These are phyloP conservation scores for Rissa tridactyla DNA, from an alignment of 2,113 vertebrate genomes.

Conservation along the genomic window DNA sequence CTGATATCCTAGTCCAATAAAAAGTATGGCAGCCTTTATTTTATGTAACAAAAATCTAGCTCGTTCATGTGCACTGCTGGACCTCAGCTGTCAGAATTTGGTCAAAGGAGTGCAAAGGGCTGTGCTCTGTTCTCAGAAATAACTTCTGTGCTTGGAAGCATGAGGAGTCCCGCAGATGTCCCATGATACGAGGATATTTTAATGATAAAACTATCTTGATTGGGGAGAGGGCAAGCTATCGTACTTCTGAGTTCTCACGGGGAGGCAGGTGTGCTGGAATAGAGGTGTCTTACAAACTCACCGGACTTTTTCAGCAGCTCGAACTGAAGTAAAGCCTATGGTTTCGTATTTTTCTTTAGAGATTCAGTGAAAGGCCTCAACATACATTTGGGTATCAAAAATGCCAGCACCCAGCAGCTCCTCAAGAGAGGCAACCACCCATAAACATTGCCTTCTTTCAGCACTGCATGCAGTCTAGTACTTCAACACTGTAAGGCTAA, in stretches of 20 bases:
- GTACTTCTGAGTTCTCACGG: background rate
- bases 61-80: background rate
- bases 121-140: background rate
- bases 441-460: background rate
- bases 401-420: background rate
- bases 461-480: background rate
- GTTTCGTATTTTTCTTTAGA: background rate
- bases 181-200: background rate
- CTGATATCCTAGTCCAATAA: constrained; percentile 9
- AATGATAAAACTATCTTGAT: constrained; percentile 25
- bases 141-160: background rate
- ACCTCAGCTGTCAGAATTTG: constrained; percentile 6
- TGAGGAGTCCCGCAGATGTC: background rate
- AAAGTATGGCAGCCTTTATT: constrained; percentile 41
- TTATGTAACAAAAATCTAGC: constrained; percentile 29
- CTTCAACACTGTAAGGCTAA: background rate
- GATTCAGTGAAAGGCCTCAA: background rate
- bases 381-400: background rate
- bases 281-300: background rate
- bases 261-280: background rate
- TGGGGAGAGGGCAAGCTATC: background rate
- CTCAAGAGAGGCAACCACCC: background rate
- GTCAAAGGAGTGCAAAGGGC: background rate
- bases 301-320: background rate
- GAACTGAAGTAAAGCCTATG: background rate